Evolutionary conservation across 2,888 invertebrate genomes (phyloP), one percentile per base, ranked within the genome.

Genomic region (Serrognathus titanus): DNA sequence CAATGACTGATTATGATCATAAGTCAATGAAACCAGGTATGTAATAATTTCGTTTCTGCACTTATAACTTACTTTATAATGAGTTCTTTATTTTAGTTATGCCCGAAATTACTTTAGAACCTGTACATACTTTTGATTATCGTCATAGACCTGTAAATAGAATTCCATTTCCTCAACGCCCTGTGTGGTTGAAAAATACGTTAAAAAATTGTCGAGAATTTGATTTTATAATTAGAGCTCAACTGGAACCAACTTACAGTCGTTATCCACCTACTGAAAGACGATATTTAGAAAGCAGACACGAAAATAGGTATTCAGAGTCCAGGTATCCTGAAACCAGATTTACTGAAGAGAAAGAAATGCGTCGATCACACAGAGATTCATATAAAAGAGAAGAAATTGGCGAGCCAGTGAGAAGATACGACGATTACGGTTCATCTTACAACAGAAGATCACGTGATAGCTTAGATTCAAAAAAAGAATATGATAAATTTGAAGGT

Each of bases 1-100:
- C 84, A 68, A 83, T 88, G 62, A 83, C 87, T 66, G 88, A 89
- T 77, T 89, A 89, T 79, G 85, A 86, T 63, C 88, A 88, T 74
- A 85, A 83, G 73, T 78, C 84, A 59, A 72, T 81, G 43, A 73
- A 71, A 63, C 52, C 65, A 64, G 64, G 85, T 60, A 46, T 54
- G 10, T 43, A 9, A 20, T 48, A 9, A 13, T 49, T 38, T 50
- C 4, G 47, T 37, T 52, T 53, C 36, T 49, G 47, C 49, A 48
- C 48, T 59, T 59, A 60, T 51, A 41, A 11, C 36, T 31, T 57
- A 54, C 47, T 40, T 16, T 16, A 16, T 16, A 16, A 39, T 24
- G 39, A 35, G 11, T 46, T 48, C 13, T 16, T 35, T 35, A 59
- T 72, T 71, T 53, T 60, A 75, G 75, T 60, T 55, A 70, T 71